These are phyloP conservation scores for Heliconius nattereri DNA, from an alignment of 1,140 invertebrate species.

Conservation along the genomic window DNA sequence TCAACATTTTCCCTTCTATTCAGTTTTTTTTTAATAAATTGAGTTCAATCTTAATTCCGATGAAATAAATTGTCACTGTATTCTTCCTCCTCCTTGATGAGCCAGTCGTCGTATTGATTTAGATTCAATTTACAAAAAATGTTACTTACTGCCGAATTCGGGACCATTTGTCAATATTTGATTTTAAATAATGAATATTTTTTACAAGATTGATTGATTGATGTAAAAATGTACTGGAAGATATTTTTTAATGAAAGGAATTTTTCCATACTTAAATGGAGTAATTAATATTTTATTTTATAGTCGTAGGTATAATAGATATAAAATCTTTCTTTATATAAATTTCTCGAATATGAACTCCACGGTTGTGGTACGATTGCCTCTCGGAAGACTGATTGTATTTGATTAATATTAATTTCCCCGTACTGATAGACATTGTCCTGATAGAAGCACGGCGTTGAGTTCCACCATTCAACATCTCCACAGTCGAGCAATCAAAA, in stretches of 20 bases:
- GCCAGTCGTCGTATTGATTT: conserved; percentile 13
- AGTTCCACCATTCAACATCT: no score
- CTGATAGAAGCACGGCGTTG: no score
- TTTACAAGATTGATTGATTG: not conserved
- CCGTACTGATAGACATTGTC: no score
- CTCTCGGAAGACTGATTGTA: no score
- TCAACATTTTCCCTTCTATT: not conserved
- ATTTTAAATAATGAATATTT: not conserved
- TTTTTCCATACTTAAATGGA: no score
- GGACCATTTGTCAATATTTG: conserved; percentile 1
- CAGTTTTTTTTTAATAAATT: not conserved
- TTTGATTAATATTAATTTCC: no score
- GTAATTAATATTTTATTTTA: no score
- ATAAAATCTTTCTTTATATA: no score
- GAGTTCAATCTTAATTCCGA: conserved; percentile 8
- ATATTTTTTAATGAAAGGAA: no score
- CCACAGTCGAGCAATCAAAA: not conserved
- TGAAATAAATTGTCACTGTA: conserved; percentile 11
- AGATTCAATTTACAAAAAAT: conserved; percentile 19
- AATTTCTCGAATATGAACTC: no score
- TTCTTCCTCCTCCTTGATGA: conserved; percentile 19
- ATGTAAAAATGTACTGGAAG: not conserved
- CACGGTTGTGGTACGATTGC: no score
- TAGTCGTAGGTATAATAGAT: no score
- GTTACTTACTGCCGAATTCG: conserved; percentile 10